Conservation (phyloP, 2,888 invertebrate species). For the Agrochola circellaris region DNA sequence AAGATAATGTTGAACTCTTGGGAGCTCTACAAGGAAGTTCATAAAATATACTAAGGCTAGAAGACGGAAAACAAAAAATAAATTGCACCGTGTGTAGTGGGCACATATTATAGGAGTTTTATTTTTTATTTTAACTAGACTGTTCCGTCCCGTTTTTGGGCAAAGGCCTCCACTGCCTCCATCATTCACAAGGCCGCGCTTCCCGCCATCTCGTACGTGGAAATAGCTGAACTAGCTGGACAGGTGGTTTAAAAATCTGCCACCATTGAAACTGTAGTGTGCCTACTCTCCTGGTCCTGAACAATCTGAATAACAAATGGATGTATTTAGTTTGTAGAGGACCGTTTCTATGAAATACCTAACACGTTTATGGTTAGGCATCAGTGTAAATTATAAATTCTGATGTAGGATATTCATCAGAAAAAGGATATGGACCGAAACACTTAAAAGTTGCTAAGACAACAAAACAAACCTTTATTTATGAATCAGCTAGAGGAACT, state of each 20-base stretch:
- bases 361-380: not conserved
- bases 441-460: not conserved
- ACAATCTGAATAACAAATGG: not conserved
- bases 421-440: not conserved
- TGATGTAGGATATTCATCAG: not conserved
- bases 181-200: too few species aligned
- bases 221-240: too few species aligned
- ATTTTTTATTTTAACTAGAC: too few species aligned
- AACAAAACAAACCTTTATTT: not conserved
- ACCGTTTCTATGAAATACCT: not conserved
- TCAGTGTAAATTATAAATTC: not conserved
- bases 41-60: slow-evolving; percentile 1
- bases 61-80: not conserved
- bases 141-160: too few species aligned
- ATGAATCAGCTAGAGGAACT: not conserved
- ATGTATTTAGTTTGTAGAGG: not conserved
- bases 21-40: slow-evolving; percentile 8
- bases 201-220: too few species aligned
- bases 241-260: too few species aligned
- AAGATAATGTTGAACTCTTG: slow-evolving; percentile 54
- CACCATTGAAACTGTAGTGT: not conserved
- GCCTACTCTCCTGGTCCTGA: not conserved
- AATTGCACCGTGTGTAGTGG: not conserved
- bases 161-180: too few species aligned
- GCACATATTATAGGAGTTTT: too few species aligned